These are phyloP conservation scores for Labeo calbasu DNA, from an alignment of 2,797 vertebrate genomes.

Conservation along the genomic window DNA sequence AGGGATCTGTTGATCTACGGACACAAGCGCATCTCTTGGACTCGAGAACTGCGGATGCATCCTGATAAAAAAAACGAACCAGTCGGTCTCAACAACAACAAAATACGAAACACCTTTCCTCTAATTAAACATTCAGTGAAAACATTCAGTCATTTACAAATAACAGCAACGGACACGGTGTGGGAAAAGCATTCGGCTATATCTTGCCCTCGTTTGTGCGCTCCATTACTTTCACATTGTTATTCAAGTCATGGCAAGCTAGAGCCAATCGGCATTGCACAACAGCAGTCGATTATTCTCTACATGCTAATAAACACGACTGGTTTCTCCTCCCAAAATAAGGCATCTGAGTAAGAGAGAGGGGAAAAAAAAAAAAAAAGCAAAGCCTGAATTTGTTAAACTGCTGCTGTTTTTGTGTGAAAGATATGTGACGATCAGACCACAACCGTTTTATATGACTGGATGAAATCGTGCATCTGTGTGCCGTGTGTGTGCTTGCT, in stretches of 20 bases:
- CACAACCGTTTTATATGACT: background rate
- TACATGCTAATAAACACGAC: background rate
- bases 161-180: background rate
- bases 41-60: background rate
- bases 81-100: background rate
- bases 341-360: background rate
- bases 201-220: slow-evolving; percentile 5
- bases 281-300: slow-evolving; percentile 15
- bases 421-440: background rate
- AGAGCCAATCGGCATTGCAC: slow-evolving; percentile 18
- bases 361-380: background rate
- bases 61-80: background rate
- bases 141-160: slow-evolving; percentile 9
- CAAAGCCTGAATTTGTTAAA: slow-evolving; percentile 5
- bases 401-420: background rate
- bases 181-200: background rate
- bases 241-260: slow-evolving; percentile 35
- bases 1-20: background rate
- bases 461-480: background rate
- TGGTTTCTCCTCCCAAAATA: slow-evolving; percentile 6
- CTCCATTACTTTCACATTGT: slow-evolving; percentile 32
- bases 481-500: slow-evolving; percentile 1
- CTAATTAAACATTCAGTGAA: background rate
- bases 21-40: background rate
- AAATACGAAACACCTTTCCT: background rate